Evolutionary conservation across 1,140 invertebrate genomes (phyloP).

Genomic region (Agrilus planipennis): DNA sequence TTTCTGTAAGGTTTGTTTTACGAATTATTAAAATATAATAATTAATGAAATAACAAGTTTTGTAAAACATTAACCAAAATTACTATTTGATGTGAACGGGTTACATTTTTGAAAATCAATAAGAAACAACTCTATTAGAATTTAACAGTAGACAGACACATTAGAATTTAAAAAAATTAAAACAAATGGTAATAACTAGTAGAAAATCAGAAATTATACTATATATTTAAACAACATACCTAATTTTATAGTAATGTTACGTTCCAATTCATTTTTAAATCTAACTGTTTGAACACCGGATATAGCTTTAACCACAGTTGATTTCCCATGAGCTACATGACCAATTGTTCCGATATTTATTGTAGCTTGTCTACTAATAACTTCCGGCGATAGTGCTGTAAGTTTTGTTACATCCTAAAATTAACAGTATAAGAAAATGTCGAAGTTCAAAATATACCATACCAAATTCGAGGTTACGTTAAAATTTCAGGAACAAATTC

Average conservation of each 20-base stretch:
- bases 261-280: slow-evolving; percentile 98
- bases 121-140: neutral
- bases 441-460: no score
- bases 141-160: neutral
- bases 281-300: slow-evolving; percentile 99
- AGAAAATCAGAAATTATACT: neutral
- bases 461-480: no score
- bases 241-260: slow-evolving; percentile 99
- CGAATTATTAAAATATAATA: slow-evolving; percentile 1
- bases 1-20: slow-evolving; percentile 25
- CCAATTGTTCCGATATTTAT: slow-evolving; percentile 99
- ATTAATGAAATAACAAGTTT: neutral
- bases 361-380: slow-evolving; percentile 96
- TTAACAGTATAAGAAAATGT: neutral
- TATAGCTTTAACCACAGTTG: slow-evolving; percentile 98
- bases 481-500: no score
- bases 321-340: slow-evolving; percentile 99
- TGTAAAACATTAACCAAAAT: slow-evolving; percentile 4
- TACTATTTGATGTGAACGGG: slow-evolving; percentile 17
- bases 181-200: neutral
- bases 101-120: slow-evolving; percentile 8
- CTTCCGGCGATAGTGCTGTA: slow-evolving; percentile 89
- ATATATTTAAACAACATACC: slow-evolving; percentile 47
- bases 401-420: slow-evolving; percentile 76
- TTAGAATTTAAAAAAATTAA: neutral